Percentiles rank a stretch among this genome's conserved stretches.
These are phyloP conservation scores for Pelusios castaneus DNA, from an alignment of 2,113 vertebrate species.

Conservation along the genomic window DNA sequence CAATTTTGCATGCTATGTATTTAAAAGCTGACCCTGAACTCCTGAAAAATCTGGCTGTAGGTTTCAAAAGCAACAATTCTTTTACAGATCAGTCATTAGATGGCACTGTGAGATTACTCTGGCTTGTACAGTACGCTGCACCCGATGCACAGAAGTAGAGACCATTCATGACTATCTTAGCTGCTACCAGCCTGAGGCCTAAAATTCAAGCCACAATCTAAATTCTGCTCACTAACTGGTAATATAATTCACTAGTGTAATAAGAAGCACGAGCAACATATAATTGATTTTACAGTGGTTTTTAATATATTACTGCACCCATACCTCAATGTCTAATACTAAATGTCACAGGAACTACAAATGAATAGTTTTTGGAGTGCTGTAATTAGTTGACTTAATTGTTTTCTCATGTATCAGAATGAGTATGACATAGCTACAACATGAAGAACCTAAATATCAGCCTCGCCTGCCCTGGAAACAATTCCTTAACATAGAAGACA, in stretches of 20 bases:
- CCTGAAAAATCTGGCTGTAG: neutral
- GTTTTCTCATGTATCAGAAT: neutral
- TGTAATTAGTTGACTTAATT: neutral
- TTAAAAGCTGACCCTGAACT: neutral
- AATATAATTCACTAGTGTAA: neutral
- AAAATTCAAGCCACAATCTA: neutral
- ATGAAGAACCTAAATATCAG: neutral
- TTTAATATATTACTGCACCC: neutral
- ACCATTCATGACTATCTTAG: neutral
- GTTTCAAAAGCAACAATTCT: neutral
- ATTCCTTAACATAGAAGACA: neutral
- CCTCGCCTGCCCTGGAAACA: neutral
- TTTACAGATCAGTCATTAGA: constrained; percentile 3
- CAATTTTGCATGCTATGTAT: neutral
- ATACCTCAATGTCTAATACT: neutral
- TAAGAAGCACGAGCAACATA: neutral
- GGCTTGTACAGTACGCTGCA: neutral
- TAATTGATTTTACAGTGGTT: neutral
- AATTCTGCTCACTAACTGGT: neutral
- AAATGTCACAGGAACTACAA: neutral
- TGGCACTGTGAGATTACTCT: neutral
- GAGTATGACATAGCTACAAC: neutral
- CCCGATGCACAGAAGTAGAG: neutral
- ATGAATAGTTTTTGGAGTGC: neutral
- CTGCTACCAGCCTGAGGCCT: neutral